Conservation (phyloP, 92 coral and sea anemone genomes). For the Metridium senile region DNA sequence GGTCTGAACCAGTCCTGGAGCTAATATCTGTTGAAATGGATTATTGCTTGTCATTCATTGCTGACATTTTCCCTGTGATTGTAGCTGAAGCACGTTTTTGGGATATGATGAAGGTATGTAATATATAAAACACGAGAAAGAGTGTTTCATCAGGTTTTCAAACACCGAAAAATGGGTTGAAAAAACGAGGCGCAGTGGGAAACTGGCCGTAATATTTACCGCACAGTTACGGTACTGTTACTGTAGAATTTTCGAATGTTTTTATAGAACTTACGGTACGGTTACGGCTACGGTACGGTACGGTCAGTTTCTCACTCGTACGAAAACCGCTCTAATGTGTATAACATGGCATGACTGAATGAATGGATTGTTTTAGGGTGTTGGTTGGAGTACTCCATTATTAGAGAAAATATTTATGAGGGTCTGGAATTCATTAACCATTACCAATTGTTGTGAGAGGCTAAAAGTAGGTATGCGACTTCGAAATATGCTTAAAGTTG, state of each 20-base stretch:
- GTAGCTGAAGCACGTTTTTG: conserved; percentile 42
- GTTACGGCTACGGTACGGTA: too few species aligned
- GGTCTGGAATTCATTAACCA: conserved; percentile 41
- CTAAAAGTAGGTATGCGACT: conserved; percentile 35
- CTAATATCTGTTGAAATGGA: conserved; percentile 46
- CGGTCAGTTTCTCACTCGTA: too few species aligned
- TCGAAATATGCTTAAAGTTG: conserved; percentile 5
- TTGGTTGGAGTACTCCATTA: conserved; percentile 87
- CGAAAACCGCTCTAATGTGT: too few species aligned
- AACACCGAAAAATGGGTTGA: too few species aligned
- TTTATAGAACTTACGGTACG: too few species aligned
- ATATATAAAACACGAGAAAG: not conserved
- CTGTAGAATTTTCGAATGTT: too few species aligned
- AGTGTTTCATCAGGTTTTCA: too few species aligned
- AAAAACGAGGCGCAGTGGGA: too few species aligned
- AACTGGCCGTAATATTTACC: too few species aligned
- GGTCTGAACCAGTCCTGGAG: conserved; percentile 74
- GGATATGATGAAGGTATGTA: conserved; percentile 70
- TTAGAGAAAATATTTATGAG: conserved; percentile 67
- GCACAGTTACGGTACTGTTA: too few species aligned
- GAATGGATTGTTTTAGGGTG: conserved; percentile 53
- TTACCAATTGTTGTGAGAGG: conserved; percentile 67
- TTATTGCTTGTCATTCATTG: conserved; percentile 58
- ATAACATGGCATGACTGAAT: not conserved
- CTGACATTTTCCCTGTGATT: conserved; percentile 43